phyloP scores from a whole-genome alignment of 2,797 vertebrate genomes.

The Nothura maculosa region DNA sequence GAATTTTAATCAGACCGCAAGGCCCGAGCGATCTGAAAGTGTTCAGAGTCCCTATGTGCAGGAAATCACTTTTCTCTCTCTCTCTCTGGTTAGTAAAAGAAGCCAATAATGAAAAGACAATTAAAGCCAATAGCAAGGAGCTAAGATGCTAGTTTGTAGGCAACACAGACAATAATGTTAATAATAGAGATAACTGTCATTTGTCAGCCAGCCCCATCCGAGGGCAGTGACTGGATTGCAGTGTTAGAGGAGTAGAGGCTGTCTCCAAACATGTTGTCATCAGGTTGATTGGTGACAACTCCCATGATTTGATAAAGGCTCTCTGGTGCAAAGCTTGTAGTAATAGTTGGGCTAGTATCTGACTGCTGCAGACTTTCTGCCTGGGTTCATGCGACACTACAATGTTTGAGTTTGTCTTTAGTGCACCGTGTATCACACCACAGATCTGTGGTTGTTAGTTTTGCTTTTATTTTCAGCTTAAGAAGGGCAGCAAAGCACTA shows the following conservation, averaged over 20 bases:
- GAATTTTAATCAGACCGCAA: background rate
- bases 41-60: background rate
- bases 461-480: conserved; percentile 50
- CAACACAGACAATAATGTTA: background rate
- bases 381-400: background rate
- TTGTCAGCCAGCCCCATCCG: background rate
- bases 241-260: background rate
- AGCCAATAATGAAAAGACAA: background rate
- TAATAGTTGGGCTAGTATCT: background rate
- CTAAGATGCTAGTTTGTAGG: background rate
- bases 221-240: conserved; percentile 27
- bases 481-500: conserved; percentile 9
- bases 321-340: background rate
- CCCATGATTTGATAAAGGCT: background rate
- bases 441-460: conserved; percentile 43
- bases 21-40: background rate
- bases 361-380: background rate
- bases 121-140: background rate
- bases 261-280: background rate
- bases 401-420: background rate
- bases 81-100: background rate
- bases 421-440: background rate
- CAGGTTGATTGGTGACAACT: background rate
- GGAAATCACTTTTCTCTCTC: background rate
- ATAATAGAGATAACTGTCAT: background rate